Base-by-base conservation (phyloP, 2,113 vertebrate species). In the Hydrolagus affinis region DNA sequence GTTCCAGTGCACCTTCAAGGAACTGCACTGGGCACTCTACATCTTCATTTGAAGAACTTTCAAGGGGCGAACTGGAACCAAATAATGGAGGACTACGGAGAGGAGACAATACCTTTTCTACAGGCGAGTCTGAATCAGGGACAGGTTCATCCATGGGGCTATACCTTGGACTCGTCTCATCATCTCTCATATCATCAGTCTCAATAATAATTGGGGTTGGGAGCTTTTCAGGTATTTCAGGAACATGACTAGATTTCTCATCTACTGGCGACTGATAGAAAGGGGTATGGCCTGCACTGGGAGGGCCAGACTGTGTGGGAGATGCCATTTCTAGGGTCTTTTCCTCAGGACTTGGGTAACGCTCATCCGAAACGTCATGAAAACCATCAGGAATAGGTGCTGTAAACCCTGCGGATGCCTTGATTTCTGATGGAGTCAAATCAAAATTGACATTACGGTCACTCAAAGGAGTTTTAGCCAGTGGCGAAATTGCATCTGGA, bases 261-360 rank as follows among this genome's bases (percentile, higher is more conserved):
- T 98, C 97, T 0, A 96, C 94, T 57, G 97, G 97, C 89, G 97
- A 99, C 85, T 99, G 97, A 91, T 98, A 96, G 89, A 98, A 99
- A 89, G 97, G 97, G 70, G 97, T 99, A 88, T 99, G 97, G 68
- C 97, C 97, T 88, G 96, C 96, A 91, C 95, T 95, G 90, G 94
- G 94, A 56, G 91, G 92, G 86, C 89, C 92, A 85, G 97, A 98
- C 87, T 97, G 97, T 87, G 96, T 95, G 0, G 97, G 96, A 86
- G 94, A 95, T 32, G 93, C 92, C 76, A 95, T 95, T 91, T 98
- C 96, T 88, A 97, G 87, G 0, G 96, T 97, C 91, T 96, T 97
- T 69, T 98, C 96, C 88, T 98, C 97, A 86, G 96, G 95, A 88
- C 95, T 97, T 57, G 91, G 89, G 85, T 93, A 94, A 11, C 91